A percentile compares a stretch with the other conserved stretches of the same genome.
phyloP scores from a whole-genome alignment of 2,888 invertebrate species.

The Oscheius sp. region DNA sequence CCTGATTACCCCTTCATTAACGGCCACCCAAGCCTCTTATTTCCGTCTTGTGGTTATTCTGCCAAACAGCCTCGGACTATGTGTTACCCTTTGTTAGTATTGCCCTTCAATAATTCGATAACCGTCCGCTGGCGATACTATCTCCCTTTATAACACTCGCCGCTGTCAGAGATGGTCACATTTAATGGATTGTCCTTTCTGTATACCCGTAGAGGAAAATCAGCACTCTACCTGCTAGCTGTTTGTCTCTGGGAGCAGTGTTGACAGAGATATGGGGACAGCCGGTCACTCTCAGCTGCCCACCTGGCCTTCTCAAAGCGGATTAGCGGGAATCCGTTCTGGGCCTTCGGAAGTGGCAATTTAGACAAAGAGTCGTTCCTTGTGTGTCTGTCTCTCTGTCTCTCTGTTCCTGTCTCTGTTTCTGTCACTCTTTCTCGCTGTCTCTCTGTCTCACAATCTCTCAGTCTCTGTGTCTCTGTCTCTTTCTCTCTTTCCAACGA shows the following conservation, averaged over 20 bases:
- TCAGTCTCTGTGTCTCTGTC: neutral
- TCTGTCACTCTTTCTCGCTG: too few species aligned
- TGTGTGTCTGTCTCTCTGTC: too few species aligned
- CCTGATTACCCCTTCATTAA: conserved; percentile 35
- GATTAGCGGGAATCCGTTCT: conserved; percentile 14
- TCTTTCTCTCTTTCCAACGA: neutral
- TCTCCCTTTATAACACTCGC: conserved; percentile 23
- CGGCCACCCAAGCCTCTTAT: conserved; percentile 17
- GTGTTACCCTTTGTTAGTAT: neutral
- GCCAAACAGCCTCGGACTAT: neutral
- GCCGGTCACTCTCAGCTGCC: conserved; percentile 25
- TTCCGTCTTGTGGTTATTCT: neutral
- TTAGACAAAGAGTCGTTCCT: neutral
- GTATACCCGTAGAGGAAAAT: neutral
- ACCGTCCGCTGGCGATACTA: conserved; percentile 16
- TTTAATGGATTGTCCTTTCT: conserved; percentile 1
- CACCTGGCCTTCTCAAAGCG: conserved; percentile 7
- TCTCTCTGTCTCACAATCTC: too few species aligned
- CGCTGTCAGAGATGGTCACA: conserved; percentile 16
- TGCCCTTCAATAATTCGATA: conserved; percentile 15
- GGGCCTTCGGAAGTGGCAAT: neutral
- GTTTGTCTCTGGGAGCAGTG: conserved; percentile 22
- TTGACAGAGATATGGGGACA: conserved; percentile 10
- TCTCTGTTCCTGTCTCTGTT: too few species aligned
- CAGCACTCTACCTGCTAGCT: conserved; percentile 27